Evolutionary conservation across 2,797 vertebrate genomes (phyloP).

Genomic region (Acanthopagrus latus): DNA sequence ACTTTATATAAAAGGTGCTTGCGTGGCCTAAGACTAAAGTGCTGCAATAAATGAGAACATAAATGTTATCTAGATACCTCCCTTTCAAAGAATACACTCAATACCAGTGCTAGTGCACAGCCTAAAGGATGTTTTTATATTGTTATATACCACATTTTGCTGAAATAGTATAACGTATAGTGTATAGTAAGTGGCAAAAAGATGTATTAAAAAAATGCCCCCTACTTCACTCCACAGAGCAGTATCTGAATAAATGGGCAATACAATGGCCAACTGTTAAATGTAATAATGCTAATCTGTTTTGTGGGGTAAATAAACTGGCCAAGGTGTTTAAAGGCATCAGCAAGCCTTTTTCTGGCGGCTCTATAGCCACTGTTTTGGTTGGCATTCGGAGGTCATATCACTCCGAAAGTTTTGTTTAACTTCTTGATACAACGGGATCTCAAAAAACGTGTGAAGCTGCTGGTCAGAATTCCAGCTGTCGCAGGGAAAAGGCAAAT

Average conservation of each 20-base stretch:
- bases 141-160: neutral
- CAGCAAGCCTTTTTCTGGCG: slow-evolving; percentile 32
- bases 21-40: slow-evolving; percentile 47
- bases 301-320: slow-evolving; percentile 48
- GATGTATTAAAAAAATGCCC: slow-evolving; percentile 1
- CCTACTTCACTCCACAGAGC: slow-evolving; percentile 3
- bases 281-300: slow-evolving; percentile 52
- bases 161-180: neutral
- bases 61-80: neutral
- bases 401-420: slow-evolving; percentile 54
- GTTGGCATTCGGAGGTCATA: slow-evolving; percentile 53
- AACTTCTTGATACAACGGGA: slow-evolving; percentile 34
- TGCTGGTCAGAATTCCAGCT: slow-evolving; percentile 43
- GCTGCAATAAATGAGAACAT: slow-evolving; percentile 2
- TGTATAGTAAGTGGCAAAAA: neutral
- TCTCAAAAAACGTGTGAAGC: slow-evolving; percentile 31
- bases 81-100: neutral
- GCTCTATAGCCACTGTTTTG: slow-evolving; percentile 56
- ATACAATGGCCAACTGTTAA: slow-evolving; percentile 48
- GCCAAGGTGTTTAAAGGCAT: slow-evolving; percentile 46
- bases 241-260: slow-evolving; percentile 17
- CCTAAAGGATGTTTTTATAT: neutral
- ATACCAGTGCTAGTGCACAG: too few relatives aligned
- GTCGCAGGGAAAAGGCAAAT: slow-evolving; percentile 38
- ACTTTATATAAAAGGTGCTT: slow-evolving; percentile 60